These are phyloP conservation scores for Frieseomelitta varia DNA, from an alignment of 1,140 invertebrate species.

Conservation along the genomic window DNA sequence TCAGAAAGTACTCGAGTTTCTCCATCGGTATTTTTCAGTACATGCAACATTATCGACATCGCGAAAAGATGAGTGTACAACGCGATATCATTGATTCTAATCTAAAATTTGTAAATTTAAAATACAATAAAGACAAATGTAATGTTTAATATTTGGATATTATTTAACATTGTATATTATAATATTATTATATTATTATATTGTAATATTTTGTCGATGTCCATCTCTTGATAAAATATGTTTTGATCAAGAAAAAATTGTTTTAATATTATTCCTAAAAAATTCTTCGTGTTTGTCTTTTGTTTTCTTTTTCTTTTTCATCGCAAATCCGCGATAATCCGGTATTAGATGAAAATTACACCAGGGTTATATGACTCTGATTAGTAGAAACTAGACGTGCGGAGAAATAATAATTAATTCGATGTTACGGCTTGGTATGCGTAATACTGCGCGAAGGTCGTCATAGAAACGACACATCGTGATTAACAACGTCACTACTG, in stretches of 20 bases:
- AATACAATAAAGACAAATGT: not conserved
- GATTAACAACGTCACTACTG: not conserved
- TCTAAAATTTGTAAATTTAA: not conserved
- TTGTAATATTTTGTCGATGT: too few species aligned
- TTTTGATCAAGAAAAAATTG: not conserved
- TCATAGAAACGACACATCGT: slow-evolving; percentile 40
- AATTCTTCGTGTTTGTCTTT: not conserved
- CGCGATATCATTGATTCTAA: not conserved
- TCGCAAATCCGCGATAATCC: not conserved
- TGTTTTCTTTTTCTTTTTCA: not conserved
- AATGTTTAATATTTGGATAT: not conserved
- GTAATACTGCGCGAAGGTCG: slow-evolving; percentile 47
- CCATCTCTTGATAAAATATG: not conserved
- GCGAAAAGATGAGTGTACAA: not conserved
- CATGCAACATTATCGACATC: not conserved
- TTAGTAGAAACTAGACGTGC: slow-evolving; percentile 21
- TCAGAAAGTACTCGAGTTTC: not conserved
- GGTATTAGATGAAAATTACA: not conserved
- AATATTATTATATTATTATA: too few species aligned
- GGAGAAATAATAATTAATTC: slow-evolving; percentile 30
- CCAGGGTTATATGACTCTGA: slow-evolving; percentile 1
- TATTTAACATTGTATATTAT: too few species aligned
- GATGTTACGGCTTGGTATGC: slow-evolving; percentile 53
- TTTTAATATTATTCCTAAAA: not conserved
- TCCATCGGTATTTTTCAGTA: not conserved